Base-by-base conservation (phyloP, 2,888 invertebrate genomes). In the Sesia bembeciformis region DNA sequence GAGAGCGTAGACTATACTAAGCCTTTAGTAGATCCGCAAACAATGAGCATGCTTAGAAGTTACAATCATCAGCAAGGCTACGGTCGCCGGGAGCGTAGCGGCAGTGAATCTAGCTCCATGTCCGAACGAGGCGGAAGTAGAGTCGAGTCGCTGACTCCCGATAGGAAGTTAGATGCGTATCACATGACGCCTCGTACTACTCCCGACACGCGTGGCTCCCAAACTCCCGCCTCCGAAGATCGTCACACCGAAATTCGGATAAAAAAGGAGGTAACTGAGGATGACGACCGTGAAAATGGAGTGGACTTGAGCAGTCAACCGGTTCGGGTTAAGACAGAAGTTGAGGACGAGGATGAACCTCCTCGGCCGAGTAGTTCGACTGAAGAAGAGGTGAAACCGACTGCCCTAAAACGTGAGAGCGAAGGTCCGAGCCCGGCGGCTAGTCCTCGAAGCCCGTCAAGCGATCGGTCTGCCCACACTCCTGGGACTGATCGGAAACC, bases 1-100 rank as follows among this genome's bases (percentile, higher is more conserved):
- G 97, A 97, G 82, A 96, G 95, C 78, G 96, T 96, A 57, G 97
- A 97, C 79, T 97, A 97, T 75, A 97, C 97, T 4, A 97, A 97
- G 80, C 97, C 97, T 0, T 78, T 97, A 58, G 96, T 97, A 59
- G 97, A 97, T 73, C 93, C 95, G 3, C 96, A 96, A 74, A 95
- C 96, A 0, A 95, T 96, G 95, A 95, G 93, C 72, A 91, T 96
- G 68, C 81, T 96, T 53, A 91, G 96, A 63, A 94, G 92, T 65
- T 96, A 96, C 73, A 93, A 95, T 69, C 93, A 93, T 55, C 93
- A 93, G 62, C 91, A 91, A 62, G 89, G 84, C 54, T 93, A 92
- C 65, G 90, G 91, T 54, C 90, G 94, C 62, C 91, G 96, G 52
- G 96, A 96, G 71, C 91, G 96, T 60, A 96, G 96, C 70, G 96